Evolutionary conservation across 2,797 vertebrate species (phyloP).

Genomic region (Phalanger gymnotis): DNA sequence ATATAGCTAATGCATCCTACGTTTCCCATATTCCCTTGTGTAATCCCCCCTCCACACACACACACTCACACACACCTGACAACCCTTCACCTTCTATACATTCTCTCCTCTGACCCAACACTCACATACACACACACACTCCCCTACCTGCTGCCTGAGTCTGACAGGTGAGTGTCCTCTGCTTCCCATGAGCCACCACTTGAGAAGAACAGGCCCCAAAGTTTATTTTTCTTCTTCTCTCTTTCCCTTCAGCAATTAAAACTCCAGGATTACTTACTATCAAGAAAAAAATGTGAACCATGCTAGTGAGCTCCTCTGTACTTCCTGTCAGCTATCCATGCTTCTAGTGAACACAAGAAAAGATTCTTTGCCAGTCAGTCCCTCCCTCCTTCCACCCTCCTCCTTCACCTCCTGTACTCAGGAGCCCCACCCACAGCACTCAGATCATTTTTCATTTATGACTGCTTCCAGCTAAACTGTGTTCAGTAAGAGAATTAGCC

Average conservation of each 20-base stretch:
- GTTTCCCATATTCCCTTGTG: neutral
- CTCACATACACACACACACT: neutral
- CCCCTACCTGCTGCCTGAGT: conserved; percentile 65
- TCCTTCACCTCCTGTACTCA: conserved; percentile 55
- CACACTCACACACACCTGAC: too few species aligned
- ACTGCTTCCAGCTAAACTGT: conserved; percentile 68
- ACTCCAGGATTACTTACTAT: conserved; percentile 72
- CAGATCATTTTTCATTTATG: conserved; percentile 75
- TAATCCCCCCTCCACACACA: neutral
- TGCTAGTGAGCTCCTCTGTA: neutral
- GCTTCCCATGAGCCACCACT: conserved; percentile 42
- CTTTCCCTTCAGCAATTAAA: conserved; percentile 64
- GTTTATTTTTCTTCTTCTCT: conserved; percentile 58
- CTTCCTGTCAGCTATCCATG: conserved; percentile 62
- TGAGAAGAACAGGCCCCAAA: conserved; percentile 51
- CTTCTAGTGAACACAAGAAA: conserved; percentile 1
- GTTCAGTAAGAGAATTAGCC: conserved; percentile 50
- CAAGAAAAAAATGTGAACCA: conserved; percentile 47
- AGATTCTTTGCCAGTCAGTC: neutral
- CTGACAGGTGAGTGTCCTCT: conserved; percentile 63
- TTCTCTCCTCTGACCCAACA: too few species aligned
- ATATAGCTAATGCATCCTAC: conserved; percentile 52
- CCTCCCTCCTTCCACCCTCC: conserved; percentile 31
- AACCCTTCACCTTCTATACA: too few species aligned
- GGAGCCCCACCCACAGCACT: conserved; percentile 75